Conservation (phyloP, 2,797 vertebrate genomes). For the Neosilurus mollespiculum region DNA sequence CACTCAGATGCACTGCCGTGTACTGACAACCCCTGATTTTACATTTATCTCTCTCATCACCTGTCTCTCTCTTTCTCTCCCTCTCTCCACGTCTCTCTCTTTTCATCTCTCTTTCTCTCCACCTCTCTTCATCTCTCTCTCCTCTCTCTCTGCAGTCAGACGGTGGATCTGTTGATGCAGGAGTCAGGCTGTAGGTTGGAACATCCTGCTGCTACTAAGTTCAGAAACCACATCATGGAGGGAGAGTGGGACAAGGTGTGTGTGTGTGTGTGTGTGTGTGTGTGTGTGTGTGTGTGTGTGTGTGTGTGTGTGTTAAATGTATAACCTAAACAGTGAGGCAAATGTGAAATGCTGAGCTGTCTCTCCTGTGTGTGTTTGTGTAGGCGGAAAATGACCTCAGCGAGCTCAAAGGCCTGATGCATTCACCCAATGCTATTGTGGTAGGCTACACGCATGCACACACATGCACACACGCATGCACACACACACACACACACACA, state of each 20-base stretch:
- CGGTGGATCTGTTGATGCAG: constrained; percentile 99
- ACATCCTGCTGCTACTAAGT: constrained; percentile 97
- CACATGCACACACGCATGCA: constrained; percentile 6
- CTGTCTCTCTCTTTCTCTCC: not conserved
- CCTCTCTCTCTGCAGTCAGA: constrained; percentile 85
- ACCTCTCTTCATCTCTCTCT: constrained; percentile 67
- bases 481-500: not conserved
- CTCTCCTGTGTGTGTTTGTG: constrained; percentile 72
- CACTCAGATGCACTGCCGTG: not conserved
- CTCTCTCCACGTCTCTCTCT: constrained; percentile 63
- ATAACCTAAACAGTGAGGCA: too few relatives aligned
- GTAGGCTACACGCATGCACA: constrained; percentile 77
- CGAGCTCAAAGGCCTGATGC: constrained; percentile 99
- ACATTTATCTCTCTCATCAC: not conserved
- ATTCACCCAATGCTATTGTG: constrained; percentile 99
- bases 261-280: constrained; percentile 60
- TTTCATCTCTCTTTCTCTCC: not conserved
- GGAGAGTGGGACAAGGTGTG: constrained; percentile 99
- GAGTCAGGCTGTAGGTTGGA: constrained; percentile 99
- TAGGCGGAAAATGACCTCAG: constrained; percentile 99
- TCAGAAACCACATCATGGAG: constrained; percentile 99
- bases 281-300: constrained; percentile 67
- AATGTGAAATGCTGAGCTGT: constrained; percentile 71
- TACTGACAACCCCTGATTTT: not conserved
- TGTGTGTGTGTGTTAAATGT: constrained; percentile 64